Evolutionary conservation across 2,113 vertebrate species (phyloP).

Genomic region (Orientallactaga bullata): DNA sequence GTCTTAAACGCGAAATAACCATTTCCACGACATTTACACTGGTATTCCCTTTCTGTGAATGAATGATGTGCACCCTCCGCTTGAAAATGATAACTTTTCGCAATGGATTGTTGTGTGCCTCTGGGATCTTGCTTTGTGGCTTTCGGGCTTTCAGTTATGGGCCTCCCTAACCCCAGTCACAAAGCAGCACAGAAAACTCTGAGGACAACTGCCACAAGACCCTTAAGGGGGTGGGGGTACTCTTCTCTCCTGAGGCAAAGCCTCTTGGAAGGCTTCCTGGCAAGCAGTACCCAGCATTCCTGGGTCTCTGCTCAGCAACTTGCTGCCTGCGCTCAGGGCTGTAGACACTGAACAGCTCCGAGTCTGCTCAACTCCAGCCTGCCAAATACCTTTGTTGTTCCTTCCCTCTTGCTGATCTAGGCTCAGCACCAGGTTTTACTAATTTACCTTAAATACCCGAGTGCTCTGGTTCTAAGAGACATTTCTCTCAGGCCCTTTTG

Average conservation of each 20-base stretch:
- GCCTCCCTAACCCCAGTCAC: conserved; percentile 3
- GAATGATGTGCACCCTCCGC: conserved; percentile 7
- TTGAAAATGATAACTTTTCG: conserved; percentile 62
- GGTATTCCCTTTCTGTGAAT: conserved; percentile 44
- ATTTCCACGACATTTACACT: conserved; percentile 54
- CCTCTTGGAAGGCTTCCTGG: background rate
- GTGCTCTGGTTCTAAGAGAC: background rate
- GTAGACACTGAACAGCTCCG: background rate
- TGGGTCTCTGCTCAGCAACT: background rate
- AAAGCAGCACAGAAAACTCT: conserved; percentile 44
- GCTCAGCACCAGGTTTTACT: background rate
- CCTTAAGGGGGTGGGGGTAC: background rate
- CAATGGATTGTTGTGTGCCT: conserved; percentile 57
- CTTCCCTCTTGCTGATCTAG: background rate
- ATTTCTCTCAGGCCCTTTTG: background rate
- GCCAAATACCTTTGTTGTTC: background rate
- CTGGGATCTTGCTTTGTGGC: conserved; percentile 30
- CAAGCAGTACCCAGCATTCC: background rate
- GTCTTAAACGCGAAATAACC: conserved; percentile 55
- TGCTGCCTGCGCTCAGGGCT: background rate
- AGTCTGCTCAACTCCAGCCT: background rate
- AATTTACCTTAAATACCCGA: background rate
- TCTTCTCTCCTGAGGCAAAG: background rate
- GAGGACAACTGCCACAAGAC: background rate
- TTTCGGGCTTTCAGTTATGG: conserved; percentile 48